These are phyloP conservation scores for Lethrus apterus DNA, from an alignment of 1,140 invertebrate species.

Conservation along the genomic window DNA sequence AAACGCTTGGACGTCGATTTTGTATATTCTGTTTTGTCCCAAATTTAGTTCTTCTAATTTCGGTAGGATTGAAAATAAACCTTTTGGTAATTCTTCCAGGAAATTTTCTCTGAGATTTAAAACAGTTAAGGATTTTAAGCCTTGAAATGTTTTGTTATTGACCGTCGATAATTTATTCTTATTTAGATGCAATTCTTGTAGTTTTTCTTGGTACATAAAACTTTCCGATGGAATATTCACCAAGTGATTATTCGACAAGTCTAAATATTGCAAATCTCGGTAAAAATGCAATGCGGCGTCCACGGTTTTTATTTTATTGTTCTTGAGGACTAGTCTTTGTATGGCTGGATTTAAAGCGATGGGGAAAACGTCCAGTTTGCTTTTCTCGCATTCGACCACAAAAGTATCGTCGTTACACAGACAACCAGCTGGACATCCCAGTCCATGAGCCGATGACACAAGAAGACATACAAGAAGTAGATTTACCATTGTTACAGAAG, in stretches of 20 bases:
- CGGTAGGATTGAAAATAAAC: slow-evolving; percentile 65
- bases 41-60: slow-evolving; percentile 80
- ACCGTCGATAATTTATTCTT: slow-evolving; percentile 78
- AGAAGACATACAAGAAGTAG: slow-evolving; percentile 37
- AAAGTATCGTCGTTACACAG: slow-evolving; percentile 82
- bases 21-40: slow-evolving; percentile 76
- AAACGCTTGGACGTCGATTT: slow-evolving; percentile 71
- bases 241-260: slow-evolving; percentile 76
- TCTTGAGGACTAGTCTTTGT: slow-evolving; percentile 70
- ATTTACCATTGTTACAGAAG: slow-evolving; percentile 25
- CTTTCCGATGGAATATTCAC: slow-evolving; percentile 68
- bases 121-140: slow-evolving; percentile 67
- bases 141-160: slow-evolving; percentile 69
- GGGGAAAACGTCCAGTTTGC: slow-evolving; percentile 79
- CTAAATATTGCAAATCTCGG: slow-evolving; percentile 70
- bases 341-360: slow-evolving; percentile 87
- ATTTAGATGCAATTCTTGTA: slow-evolving; percentile 74
- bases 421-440: slow-evolving; percentile 68
- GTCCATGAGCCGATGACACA: slow-evolving; percentile 34
- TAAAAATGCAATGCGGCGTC: slow-evolving; percentile 84
- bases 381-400: slow-evolving; percentile 77
- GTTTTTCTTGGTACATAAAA: slow-evolving; percentile 70
- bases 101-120: slow-evolving; percentile 77
- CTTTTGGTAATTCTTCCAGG: slow-evolving; percentile 65
- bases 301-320: slow-evolving; percentile 80